phyloP scores from a whole-genome alignment of 2,797 vertebrate species.

The Anas capensis region DNA sequence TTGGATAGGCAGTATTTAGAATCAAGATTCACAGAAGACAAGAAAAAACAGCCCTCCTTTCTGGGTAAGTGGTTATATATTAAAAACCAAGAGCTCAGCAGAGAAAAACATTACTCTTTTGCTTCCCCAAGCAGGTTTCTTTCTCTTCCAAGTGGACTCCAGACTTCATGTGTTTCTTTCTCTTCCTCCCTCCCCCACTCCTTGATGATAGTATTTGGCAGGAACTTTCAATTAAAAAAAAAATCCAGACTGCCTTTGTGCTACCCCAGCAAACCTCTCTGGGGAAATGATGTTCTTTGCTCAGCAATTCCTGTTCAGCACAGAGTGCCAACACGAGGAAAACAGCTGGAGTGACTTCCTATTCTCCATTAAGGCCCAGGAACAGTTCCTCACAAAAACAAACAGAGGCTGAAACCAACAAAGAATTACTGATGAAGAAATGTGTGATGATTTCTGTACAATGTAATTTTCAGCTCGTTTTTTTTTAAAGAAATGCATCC shows the following conservation, averaged over 20 bases:
- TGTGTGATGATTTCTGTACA: background rate
- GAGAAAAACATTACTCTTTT: background rate
- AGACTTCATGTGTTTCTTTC: constrained; percentile 21
- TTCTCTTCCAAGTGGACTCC: constrained; percentile 40
- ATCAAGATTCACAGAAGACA: background rate
- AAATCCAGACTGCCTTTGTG: constrained; percentile 61
- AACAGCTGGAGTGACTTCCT: constrained; percentile 70
- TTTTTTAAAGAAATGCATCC: background rate
- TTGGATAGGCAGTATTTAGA: constrained; percentile 28
- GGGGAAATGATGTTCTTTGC: constrained; percentile 71
- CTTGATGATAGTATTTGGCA: constrained; percentile 68
- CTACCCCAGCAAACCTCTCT: constrained; percentile 58
- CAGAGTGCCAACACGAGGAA: constrained; percentile 59
- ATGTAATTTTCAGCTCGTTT: background rate
- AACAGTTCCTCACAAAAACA: constrained; percentile 19
- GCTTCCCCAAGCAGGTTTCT: constrained; percentile 28
- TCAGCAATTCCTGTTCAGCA: constrained; percentile 66
- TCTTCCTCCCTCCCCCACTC: background rate
- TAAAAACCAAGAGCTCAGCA: constrained; percentile 20
- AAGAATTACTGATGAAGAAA: background rate
- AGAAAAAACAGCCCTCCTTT: background rate
- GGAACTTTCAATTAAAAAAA: constrained; percentile 62
- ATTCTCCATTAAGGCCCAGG: constrained; percentile 54
- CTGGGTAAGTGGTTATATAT: constrained; percentile 18
- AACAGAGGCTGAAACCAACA: background rate